Base-by-base conservation (phyloP, 92 coral and sea anemone genomes). In the Palythoa caribaeorum region DNA sequence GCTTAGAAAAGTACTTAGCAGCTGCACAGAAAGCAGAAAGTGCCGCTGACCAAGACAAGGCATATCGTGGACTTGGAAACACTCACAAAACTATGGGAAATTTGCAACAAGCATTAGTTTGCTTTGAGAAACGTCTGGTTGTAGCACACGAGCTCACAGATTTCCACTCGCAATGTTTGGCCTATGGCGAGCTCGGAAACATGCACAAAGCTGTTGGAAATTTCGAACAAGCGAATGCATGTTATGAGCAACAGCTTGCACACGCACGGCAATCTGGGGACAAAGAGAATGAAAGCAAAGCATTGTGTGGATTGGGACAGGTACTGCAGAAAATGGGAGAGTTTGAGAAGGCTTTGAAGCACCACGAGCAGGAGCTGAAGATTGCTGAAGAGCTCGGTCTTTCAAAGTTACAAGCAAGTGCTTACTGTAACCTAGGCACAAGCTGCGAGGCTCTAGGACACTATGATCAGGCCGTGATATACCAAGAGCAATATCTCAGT, bases 31-130 rank as follows among this genome's bases (percentile, higher is more conserved):
- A 93, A 63, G 85, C 95, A 38, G 98, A 93, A 69, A 88, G 91
- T 83, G 92, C 96, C 16, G 87, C 92, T 89, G 99, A 97, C 92
- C 98, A 97, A 84, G 99, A 97, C 86, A 97, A 95, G 86, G 99
- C 99, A 38, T 97, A 97, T 84, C 98, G 97, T 68, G 98, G 97
- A 79, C 99, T 97, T 73, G 99, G 99, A 50, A 92, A 90, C 90
- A 86, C 98, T 37, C 96, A 94, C 89, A 92, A 93, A 83, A 87
- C 96, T 35, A 79, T 93, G 93, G 99, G 99, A 13, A 94, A 95
- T 84, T 92, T 97, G 15, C 98, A 97, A 54, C 98, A 97, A 83
- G 98, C 99, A 53, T 90, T 97, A 83, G 98, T 97, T 9, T 97
- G 99, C 86, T 97, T 94, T 60, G 99, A 97, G 92, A 93, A 95